Evolutionary conservation across 2,797 vertebrate species (phyloP), one percentile per base, ranked within the genome.

Genomic region (Decapterus maruadsi): DNA sequence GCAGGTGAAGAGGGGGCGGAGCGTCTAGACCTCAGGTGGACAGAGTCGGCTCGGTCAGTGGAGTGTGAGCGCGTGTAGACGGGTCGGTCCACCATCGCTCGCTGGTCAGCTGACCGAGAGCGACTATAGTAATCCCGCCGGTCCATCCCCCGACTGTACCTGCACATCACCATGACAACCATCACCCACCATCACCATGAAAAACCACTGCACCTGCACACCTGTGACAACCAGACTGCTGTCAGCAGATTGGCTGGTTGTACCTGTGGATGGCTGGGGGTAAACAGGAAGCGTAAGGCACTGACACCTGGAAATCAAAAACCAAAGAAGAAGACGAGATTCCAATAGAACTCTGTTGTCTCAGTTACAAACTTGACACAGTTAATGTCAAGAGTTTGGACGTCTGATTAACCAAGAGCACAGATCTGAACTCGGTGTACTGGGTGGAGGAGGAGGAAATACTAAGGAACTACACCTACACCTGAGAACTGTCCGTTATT

Each of bases 1-100:
- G 96, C 96, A 93, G 97, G 97, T 94, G 97, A 98, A 91, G 97
- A 96, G 94, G 97, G 97, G 95, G 97, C 97, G 72, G 97, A 98
- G 96, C 95, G 96, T 96, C 97, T 95, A 42, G 97, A 97, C 95
- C 96, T 97, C 95, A 96, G 96, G 95, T 96, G 94, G 95, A 95
- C 94, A 89, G 96, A 95, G 81, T 97, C 97, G 65, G 96, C 94
- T 91, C 96, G 95, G 85, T 98, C 97, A 67, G 96, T 96, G 85
- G 97, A 99, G 94, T 95, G 96, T 72, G 97, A 98, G 92, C 97
- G 97, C 51, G 94, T 92, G 83, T 91, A 90, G 83, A 91, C 7
- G 73, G 95, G 97, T 89, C 95, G 96, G 92, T 97, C 96, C 73
- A 93, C 94, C 90, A 96, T 93, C 77, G 96, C 95, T 85, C 96